phyloP scores from a whole-genome alignment of 2,113 vertebrate genomes.

The Muntiacus muntjak region DNA sequence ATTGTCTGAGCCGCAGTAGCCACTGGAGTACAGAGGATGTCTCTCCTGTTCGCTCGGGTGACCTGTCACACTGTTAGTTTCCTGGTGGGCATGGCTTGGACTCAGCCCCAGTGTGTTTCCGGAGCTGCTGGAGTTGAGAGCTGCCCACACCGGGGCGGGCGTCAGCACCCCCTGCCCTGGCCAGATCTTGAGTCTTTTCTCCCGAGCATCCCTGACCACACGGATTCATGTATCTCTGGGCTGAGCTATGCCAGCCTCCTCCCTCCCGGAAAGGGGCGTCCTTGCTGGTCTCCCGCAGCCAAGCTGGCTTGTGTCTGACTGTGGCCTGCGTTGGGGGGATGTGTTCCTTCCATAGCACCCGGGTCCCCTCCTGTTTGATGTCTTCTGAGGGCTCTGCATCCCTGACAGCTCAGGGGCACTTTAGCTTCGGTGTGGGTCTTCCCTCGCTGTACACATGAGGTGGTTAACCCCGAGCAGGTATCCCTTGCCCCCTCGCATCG shows the following conservation, averaged over 20 bases:
- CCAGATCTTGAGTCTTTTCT: fast-evolving
- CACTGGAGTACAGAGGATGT: neutral
- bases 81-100: fast-evolving
- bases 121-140: neutral
- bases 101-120: fast-evolving
- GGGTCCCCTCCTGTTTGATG: fast-evolving
- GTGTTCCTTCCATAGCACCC: no score
- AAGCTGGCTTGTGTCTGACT: neutral
- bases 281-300: neutral
- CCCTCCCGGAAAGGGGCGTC: neutral
- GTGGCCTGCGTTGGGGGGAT: fast-evolving
- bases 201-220: fast-evolving
- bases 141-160: fast-evolving
- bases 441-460: fast-evolving
- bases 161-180: no score
- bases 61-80: neutral
- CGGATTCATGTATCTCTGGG: neutral
- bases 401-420: neutral
- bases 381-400: fast-evolving
- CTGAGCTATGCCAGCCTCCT: neutral
- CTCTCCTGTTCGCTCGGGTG: neutral
- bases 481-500: fast-evolving
- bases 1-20: no score
- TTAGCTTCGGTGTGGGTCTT: fast-evolving
- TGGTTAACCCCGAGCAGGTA: fast-evolving